Percentiles rank a stretch among this genome's conserved stretches.
Evolutionary conservation across 92 coral and sea anemone genomes (phyloP).

Genomic region (Nematostella vectensis): DNA sequence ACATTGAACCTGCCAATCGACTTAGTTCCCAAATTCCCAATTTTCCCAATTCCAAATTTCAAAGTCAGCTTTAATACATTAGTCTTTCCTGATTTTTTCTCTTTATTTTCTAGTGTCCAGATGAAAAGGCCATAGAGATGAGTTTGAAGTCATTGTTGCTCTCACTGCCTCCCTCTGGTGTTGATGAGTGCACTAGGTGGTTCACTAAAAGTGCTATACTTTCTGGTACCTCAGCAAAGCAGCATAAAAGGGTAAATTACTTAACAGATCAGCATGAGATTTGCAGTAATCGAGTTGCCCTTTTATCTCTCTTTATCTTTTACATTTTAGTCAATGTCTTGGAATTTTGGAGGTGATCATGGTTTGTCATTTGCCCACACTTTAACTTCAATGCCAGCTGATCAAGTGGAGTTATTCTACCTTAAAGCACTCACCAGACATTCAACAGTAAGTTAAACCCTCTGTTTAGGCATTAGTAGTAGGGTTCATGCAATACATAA

Average conservation of each 20-base stretch:
- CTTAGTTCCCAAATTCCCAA: too few species aligned
- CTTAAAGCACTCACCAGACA: conserved; percentile 79
- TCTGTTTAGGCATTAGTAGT: too few species aligned
- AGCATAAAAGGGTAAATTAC: conserved; percentile 60
- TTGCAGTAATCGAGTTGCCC: too few species aligned
- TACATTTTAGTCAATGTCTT: conserved; percentile 54
- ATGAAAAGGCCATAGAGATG: conserved; percentile 48
- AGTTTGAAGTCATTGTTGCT: conserved; percentile 38
- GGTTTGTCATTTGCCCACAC: conserved; percentile 69
- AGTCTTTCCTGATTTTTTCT: too few species aligned
- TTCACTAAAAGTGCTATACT: conserved; percentile 79
- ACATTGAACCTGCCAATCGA: too few species aligned
- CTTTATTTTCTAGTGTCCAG: too few species aligned
- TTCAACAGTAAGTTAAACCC: conserved; percentile 55
- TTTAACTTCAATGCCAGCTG: conserved; percentile 76
- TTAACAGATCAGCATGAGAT: not conserved
- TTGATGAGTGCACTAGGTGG: conserved; percentile 83
- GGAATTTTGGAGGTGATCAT: conserved; percentile 80
- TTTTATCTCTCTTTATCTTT: too few species aligned
- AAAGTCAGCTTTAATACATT: too few species aligned
- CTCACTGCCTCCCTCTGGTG: conserved; percentile 62
- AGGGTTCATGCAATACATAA: too few species aligned
- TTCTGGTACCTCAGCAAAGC: conserved; percentile 66
- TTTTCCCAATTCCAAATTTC: too few species aligned
- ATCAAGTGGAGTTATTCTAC: conserved; percentile 75